Base-by-base conservation (phyloP, 1,140 invertebrate genomes). In the Papilio helenus region DNA sequence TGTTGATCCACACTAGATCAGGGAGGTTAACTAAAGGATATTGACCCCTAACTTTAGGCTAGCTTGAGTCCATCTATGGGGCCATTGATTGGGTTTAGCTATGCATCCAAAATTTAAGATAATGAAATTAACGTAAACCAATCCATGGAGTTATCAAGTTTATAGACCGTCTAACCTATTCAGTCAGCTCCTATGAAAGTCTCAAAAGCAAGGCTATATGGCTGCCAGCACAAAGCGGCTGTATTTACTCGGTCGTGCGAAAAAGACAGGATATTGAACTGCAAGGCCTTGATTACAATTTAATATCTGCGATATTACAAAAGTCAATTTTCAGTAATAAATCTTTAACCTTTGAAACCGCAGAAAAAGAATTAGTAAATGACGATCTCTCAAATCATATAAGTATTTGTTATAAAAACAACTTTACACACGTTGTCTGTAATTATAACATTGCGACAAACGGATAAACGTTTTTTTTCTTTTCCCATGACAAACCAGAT, bases 281-380 rank as follows among this genome's bases (percentile, higher is more conserved):
- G 26, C 42, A 49, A 73, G 20, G 12, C n/a, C 39, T 23, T 72
- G 26, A n/a, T 72, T 72, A 49, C 39, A n/a, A 73, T 44, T 72
- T n/a, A 72, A 18, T 72, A 39, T 39, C 10, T n/a, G 23, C 23
- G n/a, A 58, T 58, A 58, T n/a, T 8, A 58, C 1, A 8, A 61
- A 61, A 26, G 9, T 26, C 2, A 10, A 12, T 14, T 61, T 26
- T 20, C 10, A 20, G 23, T 61, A 55, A 58, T 49, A 49, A 18
- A 49, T 16, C 46, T n/a, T n/a, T 49, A 49, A 49, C 18, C 4
- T 16, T 0, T 18, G 18, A 16, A 49, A 49, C 2, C 16, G 3
- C 2, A 58, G n/a, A 23, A 58, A 58, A 58, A 4, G 55, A 49
- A 18, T 49, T 18, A 49, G 18, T 3, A 46, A 16, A 39, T 5